Percentiles rank a stretch among this genome's conserved stretches.
Conservation (phyloP, 2,113 vertebrate genomes). For the Rhizomys pruinosus region DNA sequence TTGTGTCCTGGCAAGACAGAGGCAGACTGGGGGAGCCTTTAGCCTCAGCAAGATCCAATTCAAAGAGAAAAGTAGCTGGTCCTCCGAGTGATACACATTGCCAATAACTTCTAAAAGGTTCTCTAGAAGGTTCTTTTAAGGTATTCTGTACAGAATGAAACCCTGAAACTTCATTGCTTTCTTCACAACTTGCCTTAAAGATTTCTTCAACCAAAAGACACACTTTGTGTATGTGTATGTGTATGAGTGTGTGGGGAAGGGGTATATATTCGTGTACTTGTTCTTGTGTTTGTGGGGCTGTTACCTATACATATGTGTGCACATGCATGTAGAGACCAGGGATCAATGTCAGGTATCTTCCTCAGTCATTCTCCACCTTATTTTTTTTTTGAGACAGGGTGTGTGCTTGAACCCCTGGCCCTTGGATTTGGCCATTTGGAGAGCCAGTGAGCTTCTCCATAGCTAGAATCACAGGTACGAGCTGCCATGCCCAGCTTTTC, state of each 20-base stretch:
- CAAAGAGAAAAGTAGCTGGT: background rate
- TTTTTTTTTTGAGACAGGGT: background rate
- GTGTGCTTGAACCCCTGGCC: background rate
- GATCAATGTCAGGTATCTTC: background rate
- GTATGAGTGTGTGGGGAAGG: background rate
- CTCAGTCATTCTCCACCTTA: no score
- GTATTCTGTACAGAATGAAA: background rate
- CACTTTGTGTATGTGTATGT: background rate
- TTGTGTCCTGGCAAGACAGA: constrained; percentile 18
- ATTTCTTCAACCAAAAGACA: background rate
- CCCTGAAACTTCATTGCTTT: background rate
- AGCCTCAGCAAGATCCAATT: background rate
- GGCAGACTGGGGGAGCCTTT: background rate
- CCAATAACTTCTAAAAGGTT: constrained; percentile 37
- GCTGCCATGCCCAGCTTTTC: background rate
- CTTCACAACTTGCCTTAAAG: background rate
- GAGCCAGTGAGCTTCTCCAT: background rate
- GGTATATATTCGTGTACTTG: background rate
- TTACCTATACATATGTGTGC: background rate
- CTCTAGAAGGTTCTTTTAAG: constrained; percentile 50
- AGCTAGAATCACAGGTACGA: background rate
- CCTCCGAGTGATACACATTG: background rate
- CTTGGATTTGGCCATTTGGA: no score
- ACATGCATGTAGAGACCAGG: background rate
- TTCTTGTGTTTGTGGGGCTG: background rate